Evolutionary conservation across 2,888 invertebrate genomes (phyloP), one percentile per base, ranked within the genome.

Genomic region (Anthoptus insignis): DNA sequence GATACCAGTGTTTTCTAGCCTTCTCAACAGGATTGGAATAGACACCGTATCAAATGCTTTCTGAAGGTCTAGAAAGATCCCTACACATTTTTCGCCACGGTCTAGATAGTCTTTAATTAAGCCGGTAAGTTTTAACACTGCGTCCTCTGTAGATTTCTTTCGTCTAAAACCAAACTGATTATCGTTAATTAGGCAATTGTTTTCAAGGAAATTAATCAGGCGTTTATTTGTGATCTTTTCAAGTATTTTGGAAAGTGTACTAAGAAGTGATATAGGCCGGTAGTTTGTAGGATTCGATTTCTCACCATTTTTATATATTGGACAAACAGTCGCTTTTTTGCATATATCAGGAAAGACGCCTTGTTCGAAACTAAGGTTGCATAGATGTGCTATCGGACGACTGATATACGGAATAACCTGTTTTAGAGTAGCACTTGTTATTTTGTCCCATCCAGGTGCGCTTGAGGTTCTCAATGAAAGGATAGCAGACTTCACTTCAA

Each of bases 211-310:
- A 14, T 37, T 11, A 8, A 39, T n/a, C 14, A 56, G 24, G n/a
- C 54, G n/a, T 24, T 56, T 56, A 11, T 39, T 56, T 39, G 4
- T 39, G 1, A 56, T 22, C 39, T 56, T 56, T 56, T 56, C 54
- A 1, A 54, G 13, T 5, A 54, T 54, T 24, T 54, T 54, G 9
- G 37, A 54, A 21, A 54, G 37, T 2, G 37, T 14, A 14, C 39
- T n/a, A 4, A 54, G 24, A 2, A 54, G 39, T 5, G 54, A 54
- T 21, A 54, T 54, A 11, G 54, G 54, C 9, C 54, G 54, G 24
- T 37, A 54, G 24, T 56, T 56, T 6, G 39, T 24, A 9, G 54
- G 39, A 39, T 56, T 53, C 1, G 2, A 13, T n/a, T 53, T 53
- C 7, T 22, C 34, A 13, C 53, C 53, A 21, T 32, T n/a, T 56